These are phyloP conservation scores for Xiphias gladius DNA, from an alignment of 2,113 vertebrate genomes.

Conservation along the genomic window DNA sequence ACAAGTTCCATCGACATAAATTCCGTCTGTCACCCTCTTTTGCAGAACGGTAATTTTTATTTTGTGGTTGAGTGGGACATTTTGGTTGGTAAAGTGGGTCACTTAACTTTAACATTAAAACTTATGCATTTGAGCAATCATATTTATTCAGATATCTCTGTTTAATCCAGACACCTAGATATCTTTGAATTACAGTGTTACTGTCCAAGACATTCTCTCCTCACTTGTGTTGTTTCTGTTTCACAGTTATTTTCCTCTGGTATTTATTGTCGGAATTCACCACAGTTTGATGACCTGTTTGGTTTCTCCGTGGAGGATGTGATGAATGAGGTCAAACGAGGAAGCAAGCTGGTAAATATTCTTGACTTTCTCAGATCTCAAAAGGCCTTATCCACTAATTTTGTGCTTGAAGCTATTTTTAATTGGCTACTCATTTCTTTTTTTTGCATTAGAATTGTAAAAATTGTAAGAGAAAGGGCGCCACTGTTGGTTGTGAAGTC, in stretches of 20 bases:
- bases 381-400: too few species aligned
- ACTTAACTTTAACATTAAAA: too few species aligned
- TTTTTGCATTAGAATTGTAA: conserved; percentile 59
- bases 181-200: not conserved
- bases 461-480: conserved; percentile 70
- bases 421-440: not conserved
- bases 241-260: conserved; percentile 81
- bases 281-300: conserved; percentile 74
- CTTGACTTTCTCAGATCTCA: not conserved
- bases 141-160: too few species aligned
- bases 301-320: conserved; percentile 80
- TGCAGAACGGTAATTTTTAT: too few species aligned
- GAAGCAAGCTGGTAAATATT: conserved; percentile 72
- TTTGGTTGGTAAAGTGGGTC: too few species aligned
- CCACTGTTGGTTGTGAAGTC: conserved; percentile 82
- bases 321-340: conserved; percentile 70
- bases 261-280: conserved; percentile 62
- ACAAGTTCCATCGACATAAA: too few species aligned
- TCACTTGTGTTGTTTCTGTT: conserved; percentile 21
- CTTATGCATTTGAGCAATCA: too few species aligned
- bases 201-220: not conserved
- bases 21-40: too few species aligned
- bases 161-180: too few species aligned
- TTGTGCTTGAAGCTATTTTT: not conserved
- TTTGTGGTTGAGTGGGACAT: too few species aligned